Base-by-base conservation (phyloP, 2,888 invertebrate genomes). In the Ctenicera cuprea region DNA sequence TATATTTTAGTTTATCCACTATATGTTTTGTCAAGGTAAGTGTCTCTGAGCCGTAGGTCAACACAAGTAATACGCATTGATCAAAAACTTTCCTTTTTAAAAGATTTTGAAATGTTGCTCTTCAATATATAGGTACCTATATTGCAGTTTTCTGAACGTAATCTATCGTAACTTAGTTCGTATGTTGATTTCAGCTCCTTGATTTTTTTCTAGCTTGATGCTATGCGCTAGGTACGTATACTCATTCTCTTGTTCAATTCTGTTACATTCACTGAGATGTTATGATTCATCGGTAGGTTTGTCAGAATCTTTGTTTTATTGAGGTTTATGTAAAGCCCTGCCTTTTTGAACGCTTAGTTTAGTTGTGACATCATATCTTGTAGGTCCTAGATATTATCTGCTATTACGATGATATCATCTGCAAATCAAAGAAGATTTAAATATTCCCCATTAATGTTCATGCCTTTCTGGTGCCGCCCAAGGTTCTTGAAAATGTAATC, bases 211-310 rank as follows among this genome's bases (percentile, higher is more conserved):
- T 45, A 45, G 16, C 7, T 45, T 45, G n/a, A 45, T 16, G 43
- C 14, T 45, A 45, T 45, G 43, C 3, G 14, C 43, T 16, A 11
- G 16, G 8, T 45, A 45, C 3, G 8, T 45, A 7, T 14, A 45
- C n/a, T 45, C 43, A 45, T 45, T 45, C 43, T 3, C 43, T 16
- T 45, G n/a, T 45, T 45, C 43, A 45, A 45, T 16, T 45, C 43
- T 16, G 43, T 16, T 45, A 14, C 43, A 45, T 45, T 45, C 14
- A 12, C 14, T 45, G 16, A 45, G 43, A 45, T 16, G 14, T 45
- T 45, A 14, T 16, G 43, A 45, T 16, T 45, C 16, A 45, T 3
- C 38, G 38, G 38, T 14, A 45, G 14, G 14, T 45, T 45, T 5
- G 43, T 45, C 16, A 45, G 16, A 45, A 45, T n/a, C 14, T 45